Evolutionary conservation across 2,888 invertebrate species (phyloP).

Genomic region (Idaea straminata): DNA sequence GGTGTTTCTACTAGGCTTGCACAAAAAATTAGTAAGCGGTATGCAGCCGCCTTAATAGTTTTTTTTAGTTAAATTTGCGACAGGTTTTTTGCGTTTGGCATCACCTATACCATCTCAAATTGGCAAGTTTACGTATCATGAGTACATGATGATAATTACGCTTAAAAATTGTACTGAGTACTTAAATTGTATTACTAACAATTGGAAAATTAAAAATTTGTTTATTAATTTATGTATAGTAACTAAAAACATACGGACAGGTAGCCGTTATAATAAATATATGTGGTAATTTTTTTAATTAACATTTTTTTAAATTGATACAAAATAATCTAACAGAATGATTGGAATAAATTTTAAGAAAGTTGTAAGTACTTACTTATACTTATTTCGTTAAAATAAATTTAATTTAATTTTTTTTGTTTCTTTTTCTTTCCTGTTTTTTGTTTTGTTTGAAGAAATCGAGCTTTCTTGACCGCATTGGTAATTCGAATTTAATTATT

Average conservation of each 20-base stretch:
- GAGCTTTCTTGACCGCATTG: constrained; percentile 21
- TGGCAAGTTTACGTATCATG: not conserved
- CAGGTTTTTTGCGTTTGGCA: not conserved
- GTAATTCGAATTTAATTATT: constrained; percentile 48
- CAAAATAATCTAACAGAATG: not conserved
- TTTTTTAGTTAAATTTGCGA: not conserved
- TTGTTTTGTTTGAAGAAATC: constrained; percentile 10
- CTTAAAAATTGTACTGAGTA: constrained; percentile 5
- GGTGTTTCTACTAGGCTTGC: no score
- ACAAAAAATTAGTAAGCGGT: no score
- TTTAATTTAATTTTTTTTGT: constrained; percentile 10
- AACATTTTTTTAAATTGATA: not conserved
- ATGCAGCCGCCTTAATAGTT: no score
- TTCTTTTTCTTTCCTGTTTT: constrained; percentile 32
- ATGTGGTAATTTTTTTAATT: not conserved
- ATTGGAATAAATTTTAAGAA: not conserved
- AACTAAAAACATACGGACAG: not conserved
- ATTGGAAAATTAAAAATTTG: not conserved
- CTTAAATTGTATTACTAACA: constrained; percentile 2
- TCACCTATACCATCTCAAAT: no score
- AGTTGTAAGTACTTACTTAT: constrained; percentile 11
- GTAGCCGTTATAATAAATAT: not conserved
- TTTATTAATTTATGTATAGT: not conserved
- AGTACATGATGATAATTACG: not conserved
- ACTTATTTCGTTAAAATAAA: constrained; percentile 6